These are phyloP conservation scores for Chloroclysta siterata DNA, from an alignment of 2,888 invertebrate species.

Conservation along the genomic window DNA sequence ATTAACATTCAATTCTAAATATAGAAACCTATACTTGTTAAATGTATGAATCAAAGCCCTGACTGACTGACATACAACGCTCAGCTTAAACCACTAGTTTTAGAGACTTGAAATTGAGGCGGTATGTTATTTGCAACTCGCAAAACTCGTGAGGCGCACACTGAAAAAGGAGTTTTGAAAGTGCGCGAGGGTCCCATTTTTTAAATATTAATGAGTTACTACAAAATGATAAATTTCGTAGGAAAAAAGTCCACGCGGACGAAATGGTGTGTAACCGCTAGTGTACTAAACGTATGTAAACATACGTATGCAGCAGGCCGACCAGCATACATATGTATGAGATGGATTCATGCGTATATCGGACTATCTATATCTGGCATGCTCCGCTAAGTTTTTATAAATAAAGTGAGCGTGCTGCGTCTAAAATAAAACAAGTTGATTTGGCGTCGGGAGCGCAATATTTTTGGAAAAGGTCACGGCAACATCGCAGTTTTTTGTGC, in stretches of 20 bases:
- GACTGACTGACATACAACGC: too few species aligned
- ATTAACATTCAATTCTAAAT: conserved; percentile 65
- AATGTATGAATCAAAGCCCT: too few species aligned
- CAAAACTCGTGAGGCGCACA: too few species aligned
- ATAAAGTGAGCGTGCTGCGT: conserved; percentile 53
- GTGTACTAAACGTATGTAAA: conserved; percentile 55
- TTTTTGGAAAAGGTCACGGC: conserved; percentile 76
- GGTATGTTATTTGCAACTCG: too few species aligned
- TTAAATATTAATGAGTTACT: too few species aligned
- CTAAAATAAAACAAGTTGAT: conserved; percentile 62
- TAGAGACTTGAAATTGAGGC: too few species aligned
- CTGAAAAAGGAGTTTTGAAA: too few species aligned
- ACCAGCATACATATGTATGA: conserved; percentile 16
- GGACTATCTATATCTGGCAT: conserved; percentile 54
- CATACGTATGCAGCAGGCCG: conserved; percentile 61
- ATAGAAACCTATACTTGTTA: too few species aligned
- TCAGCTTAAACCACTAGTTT: conserved; percentile 37
- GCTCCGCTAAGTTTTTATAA: conserved; percentile 61
- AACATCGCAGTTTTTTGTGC: conserved; percentile 46
- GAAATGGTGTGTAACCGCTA: not conserved
- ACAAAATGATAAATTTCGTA: not conserved
- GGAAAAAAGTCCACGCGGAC: not conserved
- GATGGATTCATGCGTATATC: conserved; percentile 31
- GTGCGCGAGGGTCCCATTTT: too few species aligned
- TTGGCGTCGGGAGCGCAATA: conserved; percentile 56